Evolutionary conservation across 2,888 invertebrate species (phyloP).

Genomic region (Stictocephala bisonia): DNA sequence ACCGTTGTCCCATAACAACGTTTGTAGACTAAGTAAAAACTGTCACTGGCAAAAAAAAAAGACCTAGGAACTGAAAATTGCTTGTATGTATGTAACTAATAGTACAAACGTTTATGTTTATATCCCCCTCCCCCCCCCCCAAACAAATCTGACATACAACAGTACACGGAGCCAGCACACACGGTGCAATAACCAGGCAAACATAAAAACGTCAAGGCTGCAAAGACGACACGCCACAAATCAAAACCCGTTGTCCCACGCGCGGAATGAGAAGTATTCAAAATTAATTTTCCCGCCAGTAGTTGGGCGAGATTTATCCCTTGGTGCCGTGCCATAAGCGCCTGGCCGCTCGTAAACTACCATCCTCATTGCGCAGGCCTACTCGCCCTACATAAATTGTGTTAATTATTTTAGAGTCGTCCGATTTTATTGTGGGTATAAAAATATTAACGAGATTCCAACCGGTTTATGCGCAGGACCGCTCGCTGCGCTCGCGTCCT

Average conservation of each 20-base stretch:
- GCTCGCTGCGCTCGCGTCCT: neutral
- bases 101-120: no score
- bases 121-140: no score
- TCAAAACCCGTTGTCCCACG: slow-evolving; percentile 22
- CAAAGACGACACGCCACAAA: neutral
- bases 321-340: neutral
- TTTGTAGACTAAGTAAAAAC: no score
- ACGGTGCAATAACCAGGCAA: no score
- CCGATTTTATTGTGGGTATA: slow-evolving; percentile 43
- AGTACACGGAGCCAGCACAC: no score
- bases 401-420: slow-evolving; percentile 42
- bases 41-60: no score
- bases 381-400: slow-evolving; percentile 35
- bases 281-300: slow-evolving; percentile 17
- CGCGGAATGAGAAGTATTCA: slow-evolving; percentile 11
- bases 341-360: slow-evolving; percentile 22
- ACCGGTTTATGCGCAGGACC: neutral
- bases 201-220: no score
- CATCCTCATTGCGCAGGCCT: slow-evolving; percentile 30
- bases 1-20: no score
- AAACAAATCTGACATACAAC: no score
- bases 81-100: no score
- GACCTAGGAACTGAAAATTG: no score
- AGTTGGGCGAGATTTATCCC: neutral
- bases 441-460: slow-evolving; percentile 26